A percentile compares a stretch with the other conserved stretches of the same genome.
These are phyloP conservation scores for Prosopocoilus inquinatus DNA, from an alignment of 2,888 invertebrate species.

Conservation along the genomic window DNA sequence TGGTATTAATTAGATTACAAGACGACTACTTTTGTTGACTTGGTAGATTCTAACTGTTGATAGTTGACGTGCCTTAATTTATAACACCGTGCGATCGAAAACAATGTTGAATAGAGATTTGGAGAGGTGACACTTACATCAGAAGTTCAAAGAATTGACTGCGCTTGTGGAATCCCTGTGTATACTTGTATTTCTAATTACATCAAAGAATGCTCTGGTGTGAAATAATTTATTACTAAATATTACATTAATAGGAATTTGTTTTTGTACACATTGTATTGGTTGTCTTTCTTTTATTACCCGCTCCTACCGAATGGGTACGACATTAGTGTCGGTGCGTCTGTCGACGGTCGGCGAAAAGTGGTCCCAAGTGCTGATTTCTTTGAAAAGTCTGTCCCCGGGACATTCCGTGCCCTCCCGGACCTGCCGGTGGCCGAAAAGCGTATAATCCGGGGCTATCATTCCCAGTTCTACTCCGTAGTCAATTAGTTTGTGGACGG, in stretches of 20 bases:
- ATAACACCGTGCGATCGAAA: neutral
- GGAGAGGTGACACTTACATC: too few species aligned
- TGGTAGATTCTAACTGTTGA: neutral
- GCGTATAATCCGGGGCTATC: constrained; percentile 58
- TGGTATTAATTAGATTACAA: constrained; percentile 9
- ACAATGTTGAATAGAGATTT: too few species aligned
- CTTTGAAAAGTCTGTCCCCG: constrained; percentile 58
- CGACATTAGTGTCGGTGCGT: neutral
- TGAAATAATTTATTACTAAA: constrained; percentile 1
- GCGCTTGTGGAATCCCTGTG: too few species aligned
- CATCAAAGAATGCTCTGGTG: neutral
- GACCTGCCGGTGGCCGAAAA: constrained; percentile 65
- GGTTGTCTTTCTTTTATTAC: too few species aligned
- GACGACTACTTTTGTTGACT: neutral
- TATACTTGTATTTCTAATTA: too few species aligned
- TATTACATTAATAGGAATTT: neutral
- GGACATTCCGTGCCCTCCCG: constrained; percentile 65
- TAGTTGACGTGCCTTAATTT: constrained; percentile 5
- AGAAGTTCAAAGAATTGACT: too few species aligned
- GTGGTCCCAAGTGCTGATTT: constrained; percentile 65
- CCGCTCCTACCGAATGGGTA: too few species aligned
- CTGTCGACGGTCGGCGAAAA: constrained; percentile 31
- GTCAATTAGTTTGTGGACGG: constrained; percentile 59
- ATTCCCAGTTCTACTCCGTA: constrained; percentile 62
- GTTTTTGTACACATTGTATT: neutral